phyloP scores from a whole-genome alignment of 2,797 vertebrate genomes.

The Megaceryle alcyon region DNA sequence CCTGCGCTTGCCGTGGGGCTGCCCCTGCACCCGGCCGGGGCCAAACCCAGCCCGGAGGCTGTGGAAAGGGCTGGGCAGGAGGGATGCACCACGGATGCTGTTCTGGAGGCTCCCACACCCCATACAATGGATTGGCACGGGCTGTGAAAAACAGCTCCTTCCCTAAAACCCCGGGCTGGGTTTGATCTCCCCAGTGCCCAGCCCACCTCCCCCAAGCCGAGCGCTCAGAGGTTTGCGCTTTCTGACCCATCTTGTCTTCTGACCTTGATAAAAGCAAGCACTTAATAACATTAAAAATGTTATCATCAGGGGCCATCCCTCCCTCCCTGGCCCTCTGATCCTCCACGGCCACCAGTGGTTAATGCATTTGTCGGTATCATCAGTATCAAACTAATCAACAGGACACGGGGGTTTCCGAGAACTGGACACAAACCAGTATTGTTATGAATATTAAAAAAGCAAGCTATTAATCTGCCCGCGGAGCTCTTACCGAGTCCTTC shows the following conservation, averaged over 20 bases:
- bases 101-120: background rate
- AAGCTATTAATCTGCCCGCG: conserved; percentile 65
- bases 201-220: background rate
- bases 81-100: accelerated
- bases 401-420: conserved; percentile 56
- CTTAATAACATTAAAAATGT: conserved; percentile 68
- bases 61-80: accelerated
- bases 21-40: accelerated
- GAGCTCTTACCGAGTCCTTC: conserved; percentile 38
- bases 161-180: background rate
- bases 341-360: background rate
- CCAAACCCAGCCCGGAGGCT: background rate
- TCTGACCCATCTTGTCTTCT: background rate
- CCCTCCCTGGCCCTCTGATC: conserved; percentile 4
- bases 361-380: conserved; percentile 56
- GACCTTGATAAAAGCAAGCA: conserved; percentile 69
- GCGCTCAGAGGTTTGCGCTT: background rate
- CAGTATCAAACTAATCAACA: conserved; percentile 71
- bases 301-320: conserved; percentile 11
- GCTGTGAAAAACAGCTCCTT: background rate
- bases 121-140: accelerated
- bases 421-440: conserved; percentile 56
- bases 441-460: conserved; percentile 73
- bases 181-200: background rate
- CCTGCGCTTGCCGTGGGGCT: background rate